Percentiles rank a stretch among this genome's conserved stretches.
Conservation (phyloP, 2,113 vertebrate genomes). For the Haliaeetus leucogaster region DNA sequence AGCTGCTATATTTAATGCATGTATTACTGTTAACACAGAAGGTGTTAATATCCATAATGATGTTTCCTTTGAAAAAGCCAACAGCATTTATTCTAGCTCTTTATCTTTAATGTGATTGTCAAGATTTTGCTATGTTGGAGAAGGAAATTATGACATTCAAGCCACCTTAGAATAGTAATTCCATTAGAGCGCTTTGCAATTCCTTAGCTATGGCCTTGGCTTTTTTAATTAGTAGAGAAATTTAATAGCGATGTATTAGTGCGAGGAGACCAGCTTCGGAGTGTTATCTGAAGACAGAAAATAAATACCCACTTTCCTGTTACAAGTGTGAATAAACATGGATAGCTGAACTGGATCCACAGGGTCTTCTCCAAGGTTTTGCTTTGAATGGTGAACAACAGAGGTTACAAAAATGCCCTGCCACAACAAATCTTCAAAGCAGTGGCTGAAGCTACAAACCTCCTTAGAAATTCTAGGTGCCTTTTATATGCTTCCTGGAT, state of each 20-base stretch:
- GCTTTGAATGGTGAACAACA: neutral
- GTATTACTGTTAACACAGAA: slow-evolving; percentile 25
- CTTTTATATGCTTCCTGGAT: neutral
- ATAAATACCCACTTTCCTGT: neutral
- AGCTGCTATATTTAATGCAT: slow-evolving; percentile 10
- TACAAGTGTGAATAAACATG: neutral
- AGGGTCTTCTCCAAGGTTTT: neutral
- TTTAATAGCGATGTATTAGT: neutral
- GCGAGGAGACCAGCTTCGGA: neutral
- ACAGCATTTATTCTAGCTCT: neutral
- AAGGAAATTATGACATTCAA: slow-evolving; percentile 6
- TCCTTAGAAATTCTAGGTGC: neutral
- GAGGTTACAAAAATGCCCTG: neutral
- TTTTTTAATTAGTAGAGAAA: slow-evolving; percentile 40
- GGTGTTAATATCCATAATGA: slow-evolving; percentile 24
- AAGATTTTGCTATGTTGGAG: neutral
- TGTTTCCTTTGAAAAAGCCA: slow-evolving; percentile 1
- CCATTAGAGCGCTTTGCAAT: neutral
- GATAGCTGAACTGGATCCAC: neutral
- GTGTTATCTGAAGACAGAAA: neutral
- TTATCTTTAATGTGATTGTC: neutral
- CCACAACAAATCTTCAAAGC: neutral
- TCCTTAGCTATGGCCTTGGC: neutral
- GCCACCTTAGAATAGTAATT: slow-evolving; percentile 17
- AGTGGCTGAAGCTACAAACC: neutral